Evolutionary conservation across 2,113 vertebrate species (phyloP).

Genomic region (Odontesthes bonariensis): DNA sequence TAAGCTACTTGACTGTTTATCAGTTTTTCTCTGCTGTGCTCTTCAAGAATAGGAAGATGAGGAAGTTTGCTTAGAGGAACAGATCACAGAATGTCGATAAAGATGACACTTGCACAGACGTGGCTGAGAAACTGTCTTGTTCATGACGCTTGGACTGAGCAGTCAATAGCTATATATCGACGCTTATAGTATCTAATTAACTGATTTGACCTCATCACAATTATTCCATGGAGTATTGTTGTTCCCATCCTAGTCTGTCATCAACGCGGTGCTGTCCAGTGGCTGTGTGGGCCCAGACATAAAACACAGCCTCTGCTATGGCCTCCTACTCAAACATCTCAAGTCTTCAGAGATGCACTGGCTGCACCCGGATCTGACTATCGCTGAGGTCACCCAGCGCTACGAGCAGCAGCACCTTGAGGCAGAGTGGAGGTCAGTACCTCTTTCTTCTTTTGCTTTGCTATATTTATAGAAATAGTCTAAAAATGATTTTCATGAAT

Average conservation of each 20-base stretch:
- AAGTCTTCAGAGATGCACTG: slow-evolving; percentile 93
- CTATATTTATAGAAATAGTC: too few species aligned
- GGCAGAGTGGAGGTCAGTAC: slow-evolving; percentile 92
- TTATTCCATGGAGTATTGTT: not conserved
- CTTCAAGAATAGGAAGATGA: not conserved
- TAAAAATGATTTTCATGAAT: too few species aligned
- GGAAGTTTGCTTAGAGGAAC: not conserved
- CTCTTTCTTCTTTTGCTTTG: too few species aligned
- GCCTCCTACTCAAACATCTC: slow-evolving; percentile 93
- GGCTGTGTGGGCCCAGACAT: slow-evolving; percentile 92
- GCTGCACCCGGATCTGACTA: slow-evolving; percentile 89
- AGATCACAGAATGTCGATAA: not conserved
- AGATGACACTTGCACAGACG: not conserved
- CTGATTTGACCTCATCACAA: not conserved
- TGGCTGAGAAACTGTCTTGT: not conserved
- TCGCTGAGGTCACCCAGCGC: slow-evolving; percentile 88
- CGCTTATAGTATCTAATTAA: not conserved
- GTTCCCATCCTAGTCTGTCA: slow-evolving; percentile 81
- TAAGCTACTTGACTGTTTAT: not conserved
- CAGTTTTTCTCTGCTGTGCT: not conserved
- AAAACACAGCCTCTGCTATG: slow-evolving; percentile 85
- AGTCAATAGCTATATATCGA: not conserved
- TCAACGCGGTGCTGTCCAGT: slow-evolving; percentile 88
- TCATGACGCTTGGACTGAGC: not conserved
- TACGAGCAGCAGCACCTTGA: slow-evolving; percentile 93